Evolutionary conservation across 37 sponge, comb jelly and placozoan species (phyloP).

Genomic region (Halichondria panicea): DNA sequence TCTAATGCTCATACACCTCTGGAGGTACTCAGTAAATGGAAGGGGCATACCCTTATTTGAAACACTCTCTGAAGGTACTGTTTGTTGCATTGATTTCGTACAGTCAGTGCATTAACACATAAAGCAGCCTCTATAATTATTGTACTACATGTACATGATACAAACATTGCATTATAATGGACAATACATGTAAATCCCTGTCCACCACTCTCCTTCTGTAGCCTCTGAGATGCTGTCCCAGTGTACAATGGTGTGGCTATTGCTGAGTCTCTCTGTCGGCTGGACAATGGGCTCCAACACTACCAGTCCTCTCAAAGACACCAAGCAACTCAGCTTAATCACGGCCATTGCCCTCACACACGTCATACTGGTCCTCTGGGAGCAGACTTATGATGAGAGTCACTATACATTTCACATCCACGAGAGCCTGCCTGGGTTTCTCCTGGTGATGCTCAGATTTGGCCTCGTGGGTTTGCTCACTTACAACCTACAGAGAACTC

Average conservation of each 20-base stretch:
- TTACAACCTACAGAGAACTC: conserved; percentile 40
- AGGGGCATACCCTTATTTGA: conserved; percentile 43
- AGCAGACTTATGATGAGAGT: conserved; percentile 67
- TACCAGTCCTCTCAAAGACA: conserved; percentile 48
- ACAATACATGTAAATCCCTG: not conserved
- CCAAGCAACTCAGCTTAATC: conserved; percentile 29
- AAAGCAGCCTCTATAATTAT: too few relatives aligned
- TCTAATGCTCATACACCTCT: conserved; percentile 56
- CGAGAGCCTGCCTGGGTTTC: conserved; percentile 47
- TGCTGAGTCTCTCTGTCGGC: conserved; percentile 64
- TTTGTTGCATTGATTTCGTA: not conserved
- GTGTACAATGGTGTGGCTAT: conserved; percentile 65
- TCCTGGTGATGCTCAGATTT: conserved; percentile 51
- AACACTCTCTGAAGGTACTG: conserved; percentile 50
- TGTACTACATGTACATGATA: not conserved
- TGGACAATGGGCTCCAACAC: conserved; percentile 58
- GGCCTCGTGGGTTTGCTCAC: conserved; percentile 41
- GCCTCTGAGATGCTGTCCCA: conserved; percentile 62
- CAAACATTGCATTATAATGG: not conserved
- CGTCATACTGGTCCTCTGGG: conserved; percentile 64
- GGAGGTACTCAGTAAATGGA: conserved; percentile 68
- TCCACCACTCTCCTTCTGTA: not conserved
- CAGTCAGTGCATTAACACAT: not conserved
- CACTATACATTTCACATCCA: conserved; percentile 71
- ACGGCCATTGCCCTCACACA: conserved; percentile 15